Evolutionary conservation across 1,140 invertebrate genomes (phyloP).

Genomic region (Meloidogyne exigua): DNA sequence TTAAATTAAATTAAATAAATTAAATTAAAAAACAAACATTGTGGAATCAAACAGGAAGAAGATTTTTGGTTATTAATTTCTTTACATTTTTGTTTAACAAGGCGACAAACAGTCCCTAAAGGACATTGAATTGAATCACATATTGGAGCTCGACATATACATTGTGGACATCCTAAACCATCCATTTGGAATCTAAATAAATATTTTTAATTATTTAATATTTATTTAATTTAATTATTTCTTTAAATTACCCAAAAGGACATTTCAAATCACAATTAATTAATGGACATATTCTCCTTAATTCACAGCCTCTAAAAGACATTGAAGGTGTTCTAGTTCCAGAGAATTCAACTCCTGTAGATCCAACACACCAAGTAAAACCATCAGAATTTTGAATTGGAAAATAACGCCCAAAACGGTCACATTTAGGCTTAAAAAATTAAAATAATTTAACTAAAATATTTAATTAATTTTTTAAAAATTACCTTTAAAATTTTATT

Average conservation of each 20-base stretch:
- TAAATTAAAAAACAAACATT: conserved; percentile 30
- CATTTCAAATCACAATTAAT: conserved; percentile 19
- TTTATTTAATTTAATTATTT: background rate
- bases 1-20: background rate
- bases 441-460: background rate
- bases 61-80: background rate
- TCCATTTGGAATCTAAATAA: conserved; percentile 20
- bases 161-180: conserved; percentile 9
- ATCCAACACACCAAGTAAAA: conserved; percentile 51
- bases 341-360: conserved; percentile 39
- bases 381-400: conserved; percentile 43
- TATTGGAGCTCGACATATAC: conserved; percentile 1
- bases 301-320: background rate
- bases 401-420: conserved; percentile 34
- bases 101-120: background rate
- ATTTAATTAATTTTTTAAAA: background rate
- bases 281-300: conserved; percentile 8
- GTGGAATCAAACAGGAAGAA: background rate
- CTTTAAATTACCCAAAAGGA: conserved; percentile 14
- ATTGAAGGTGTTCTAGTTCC: conserved; percentile 27
- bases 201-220: too few relatives aligned
- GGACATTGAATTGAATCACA: conserved; percentile 14
- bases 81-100: conserved; percentile 4
- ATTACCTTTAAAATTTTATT: background rate
- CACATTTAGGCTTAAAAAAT: conserved; percentile 42